Conservation (phyloP, 2,888 invertebrate species). For the Palloptera scutellata region DNA sequence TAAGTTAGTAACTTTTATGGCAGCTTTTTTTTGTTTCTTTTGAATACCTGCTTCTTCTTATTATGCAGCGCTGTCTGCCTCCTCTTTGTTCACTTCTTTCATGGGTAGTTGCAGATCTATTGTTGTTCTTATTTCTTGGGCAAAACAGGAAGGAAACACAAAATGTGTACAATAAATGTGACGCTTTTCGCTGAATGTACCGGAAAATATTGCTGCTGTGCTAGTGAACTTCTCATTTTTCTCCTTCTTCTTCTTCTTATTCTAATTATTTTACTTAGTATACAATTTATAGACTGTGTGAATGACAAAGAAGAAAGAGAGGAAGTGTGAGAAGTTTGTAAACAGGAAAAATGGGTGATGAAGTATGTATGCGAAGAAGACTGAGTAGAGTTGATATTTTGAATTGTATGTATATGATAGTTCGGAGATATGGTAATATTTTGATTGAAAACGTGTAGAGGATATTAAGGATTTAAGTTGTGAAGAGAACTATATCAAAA, state of each 20-base stretch:
- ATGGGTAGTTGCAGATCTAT: neutral
- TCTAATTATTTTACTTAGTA: no score
- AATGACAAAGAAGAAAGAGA: no score
- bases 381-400: no score
- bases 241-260: no score
- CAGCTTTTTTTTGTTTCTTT: neutral
- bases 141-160: conserved; percentile 8
- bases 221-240: no score
- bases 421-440: neutral
- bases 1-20: neutral
- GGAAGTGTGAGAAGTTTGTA: neutral
- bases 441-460: no score
- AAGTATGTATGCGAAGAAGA: neutral
- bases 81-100: no score
- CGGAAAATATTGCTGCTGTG: neutral
- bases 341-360: neutral
- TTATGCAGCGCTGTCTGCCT: neutral
- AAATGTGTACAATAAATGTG: neutral
- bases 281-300: no score
- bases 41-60: neutral
- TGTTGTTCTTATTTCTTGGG: conserved; percentile 3
- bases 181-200: neutral
- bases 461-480: no score
- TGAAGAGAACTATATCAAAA: no score
- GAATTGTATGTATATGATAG: no score